A percentile compares a stretch with the other conserved stretches of the same genome.
Evolutionary conservation across 2,797 vertebrate genomes (phyloP).

Genomic region (Tenualosa ilisha): DNA sequence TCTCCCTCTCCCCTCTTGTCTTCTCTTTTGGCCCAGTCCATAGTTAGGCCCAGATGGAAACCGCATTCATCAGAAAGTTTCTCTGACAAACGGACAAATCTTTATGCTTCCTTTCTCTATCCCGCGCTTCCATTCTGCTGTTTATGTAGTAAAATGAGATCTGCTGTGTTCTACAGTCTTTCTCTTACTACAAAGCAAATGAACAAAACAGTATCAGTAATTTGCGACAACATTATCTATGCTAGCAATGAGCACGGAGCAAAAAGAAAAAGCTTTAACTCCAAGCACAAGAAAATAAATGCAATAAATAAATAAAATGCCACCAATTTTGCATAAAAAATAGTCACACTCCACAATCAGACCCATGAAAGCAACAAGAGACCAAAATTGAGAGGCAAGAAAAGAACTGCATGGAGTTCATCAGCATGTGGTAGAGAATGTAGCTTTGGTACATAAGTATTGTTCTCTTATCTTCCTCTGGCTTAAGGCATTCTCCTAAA

Average conservation of each 20-base stretch:
- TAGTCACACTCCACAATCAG: neutral
- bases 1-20: neutral
- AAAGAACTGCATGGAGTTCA: neutral
- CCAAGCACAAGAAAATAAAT: neutral
- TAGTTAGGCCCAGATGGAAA: neutral
- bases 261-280: neutral
- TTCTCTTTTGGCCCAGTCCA: neutral
- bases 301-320: neutral
- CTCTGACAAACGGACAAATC: neutral
- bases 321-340: neutral
- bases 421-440: neutral
- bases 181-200: neutral
- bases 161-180: neutral
- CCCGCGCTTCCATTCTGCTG: neutral
- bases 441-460: neutral
- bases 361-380: neutral
- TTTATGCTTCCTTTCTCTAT: neutral
- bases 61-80: neutral
- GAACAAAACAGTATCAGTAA: neutral
- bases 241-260: neutral
- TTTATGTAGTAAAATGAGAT: neutral
- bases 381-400: neutral
- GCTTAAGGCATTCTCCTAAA: neutral
- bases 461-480: neutral
- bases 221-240: neutral